A percentile compares a stretch with the other conserved stretches of the same genome.
These are phyloP conservation scores for Drosophila algonquin DNA, from an alignment of 2,888 invertebrate genomes.

Conservation along the genomic window DNA sequence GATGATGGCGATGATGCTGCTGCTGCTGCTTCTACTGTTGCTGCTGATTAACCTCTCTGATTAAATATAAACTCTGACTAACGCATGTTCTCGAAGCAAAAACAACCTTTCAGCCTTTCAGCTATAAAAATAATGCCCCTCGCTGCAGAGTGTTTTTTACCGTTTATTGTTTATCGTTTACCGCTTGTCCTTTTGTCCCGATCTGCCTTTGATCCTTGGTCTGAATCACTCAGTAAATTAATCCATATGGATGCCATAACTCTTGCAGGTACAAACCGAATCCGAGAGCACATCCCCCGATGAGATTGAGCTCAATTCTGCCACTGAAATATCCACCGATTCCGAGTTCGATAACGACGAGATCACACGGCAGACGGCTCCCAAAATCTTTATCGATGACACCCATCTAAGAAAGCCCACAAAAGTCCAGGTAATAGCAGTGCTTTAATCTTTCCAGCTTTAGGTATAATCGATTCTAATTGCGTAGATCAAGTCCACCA, in stretches of 20 bases:
- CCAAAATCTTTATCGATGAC: slow-evolving; percentile 90
- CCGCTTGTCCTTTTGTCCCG: slow-evolving; percentile 20
- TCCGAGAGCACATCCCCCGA: slow-evolving; percentile 88
- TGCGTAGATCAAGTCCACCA: slow-evolving; percentile 80
- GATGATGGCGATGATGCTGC: slow-evolving; percentile 5
- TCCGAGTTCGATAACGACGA: slow-evolving; percentile 95
- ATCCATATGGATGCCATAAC: slow-evolving; percentile 3
- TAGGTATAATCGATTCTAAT: background rate
- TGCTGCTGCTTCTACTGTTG: slow-evolving; percentile 23
- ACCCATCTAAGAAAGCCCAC: slow-evolving; percentile 86
- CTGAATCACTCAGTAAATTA: background rate
- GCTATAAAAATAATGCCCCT: slow-evolving; percentile 13
- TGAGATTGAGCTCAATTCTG: slow-evolving; percentile 91
- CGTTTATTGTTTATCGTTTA: slow-evolving; percentile 46
- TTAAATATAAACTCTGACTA: slow-evolving; percentile 44
- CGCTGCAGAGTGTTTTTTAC: slow-evolving; percentile 47
- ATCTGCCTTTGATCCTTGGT: background rate
- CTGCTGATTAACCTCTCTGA: slow-evolving; percentile 63
- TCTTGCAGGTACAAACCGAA: slow-evolving; percentile 87
- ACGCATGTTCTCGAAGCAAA: slow-evolving; percentile 49
- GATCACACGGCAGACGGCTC: slow-evolving; percentile 86
- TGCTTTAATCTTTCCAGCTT: background rate
- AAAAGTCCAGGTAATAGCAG: slow-evolving; percentile 86
- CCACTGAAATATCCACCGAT: slow-evolving; percentile 96
- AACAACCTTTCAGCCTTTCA: background rate